phyloP scores from a whole-genome alignment of 2,113 vertebrate species.

The Monopterus albus region DNA sequence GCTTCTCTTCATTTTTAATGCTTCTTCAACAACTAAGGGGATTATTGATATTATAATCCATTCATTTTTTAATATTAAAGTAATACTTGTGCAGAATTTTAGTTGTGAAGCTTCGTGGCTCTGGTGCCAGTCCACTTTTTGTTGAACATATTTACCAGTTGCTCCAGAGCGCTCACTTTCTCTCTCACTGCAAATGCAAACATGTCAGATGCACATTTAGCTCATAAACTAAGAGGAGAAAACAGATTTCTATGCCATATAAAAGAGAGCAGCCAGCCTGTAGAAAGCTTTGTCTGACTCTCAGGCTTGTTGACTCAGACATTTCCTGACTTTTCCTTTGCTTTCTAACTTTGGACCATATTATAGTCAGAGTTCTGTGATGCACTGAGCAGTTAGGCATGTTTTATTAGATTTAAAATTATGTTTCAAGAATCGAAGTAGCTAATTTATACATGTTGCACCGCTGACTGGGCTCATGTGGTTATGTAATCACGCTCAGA shows the following conservation, averaged over 20 bases:
- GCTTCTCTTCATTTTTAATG: conserved; percentile 10
- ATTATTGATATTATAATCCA: background rate
- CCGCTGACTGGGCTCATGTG: conserved; percentile 38
- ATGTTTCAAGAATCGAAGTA: no score
- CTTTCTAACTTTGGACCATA: no score
- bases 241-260: no score
- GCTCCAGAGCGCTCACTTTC: background rate
- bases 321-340: background rate
- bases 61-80: background rate
- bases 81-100: background rate
- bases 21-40: conserved; percentile 12
- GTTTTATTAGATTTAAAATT: no score
- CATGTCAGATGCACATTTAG: background rate
- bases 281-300: no score
- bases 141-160: background rate
- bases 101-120: background rate
- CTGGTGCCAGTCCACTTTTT: background rate
- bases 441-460: conserved; percentile 51
- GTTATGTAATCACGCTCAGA: conserved; percentile 46
- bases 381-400: no score
- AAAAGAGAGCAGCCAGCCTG: no score
- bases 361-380: no score
- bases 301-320: no score
- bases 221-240: background rate
- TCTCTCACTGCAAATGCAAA: background rate